Conservation (phyloP, 1,140 invertebrate genomes). For the Saxidomus purpurata region DNA sequence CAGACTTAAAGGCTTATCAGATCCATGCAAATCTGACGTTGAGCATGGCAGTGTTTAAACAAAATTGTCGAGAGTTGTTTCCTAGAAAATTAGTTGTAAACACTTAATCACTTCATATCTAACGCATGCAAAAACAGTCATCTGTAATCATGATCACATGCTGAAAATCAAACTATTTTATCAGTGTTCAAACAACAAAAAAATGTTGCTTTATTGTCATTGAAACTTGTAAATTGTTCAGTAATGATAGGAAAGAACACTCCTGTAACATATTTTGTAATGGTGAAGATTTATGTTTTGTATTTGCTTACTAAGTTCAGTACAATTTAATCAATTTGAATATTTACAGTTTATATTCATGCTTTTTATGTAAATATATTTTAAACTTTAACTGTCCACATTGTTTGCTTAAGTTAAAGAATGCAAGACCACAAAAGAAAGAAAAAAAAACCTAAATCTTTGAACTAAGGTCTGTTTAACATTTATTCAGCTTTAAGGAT, state of each 20-base stretch:
- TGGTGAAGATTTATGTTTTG: neutral
- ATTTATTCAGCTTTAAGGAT: too few species aligned
- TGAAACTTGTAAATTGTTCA: neutral
- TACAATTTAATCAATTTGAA: neutral
- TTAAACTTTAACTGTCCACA: neutral
- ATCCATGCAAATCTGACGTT: too few species aligned
- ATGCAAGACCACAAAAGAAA: neutral
- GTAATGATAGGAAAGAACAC: neutral
- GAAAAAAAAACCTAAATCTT: neutral
- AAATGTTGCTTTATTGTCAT: neutral
- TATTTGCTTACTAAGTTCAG: neutral
- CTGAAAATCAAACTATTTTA: neutral
- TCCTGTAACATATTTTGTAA: neutral
- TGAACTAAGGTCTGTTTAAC: neutral
- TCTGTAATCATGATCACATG: too few species aligned
- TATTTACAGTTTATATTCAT: conserved; percentile 29
- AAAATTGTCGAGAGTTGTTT: too few species aligned
- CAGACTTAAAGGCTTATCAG: too few species aligned
- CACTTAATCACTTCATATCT: too few species aligned
- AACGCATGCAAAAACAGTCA: too few species aligned
- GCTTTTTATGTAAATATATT: neutral
- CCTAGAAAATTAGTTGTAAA: too few species aligned
- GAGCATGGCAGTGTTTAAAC: too few species aligned
- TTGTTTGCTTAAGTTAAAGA: neutral
- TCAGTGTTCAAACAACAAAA: neutral